Conservation (phyloP, 2,113 vertebrate genomes). For the Embiotoca jacksoni region DNA sequence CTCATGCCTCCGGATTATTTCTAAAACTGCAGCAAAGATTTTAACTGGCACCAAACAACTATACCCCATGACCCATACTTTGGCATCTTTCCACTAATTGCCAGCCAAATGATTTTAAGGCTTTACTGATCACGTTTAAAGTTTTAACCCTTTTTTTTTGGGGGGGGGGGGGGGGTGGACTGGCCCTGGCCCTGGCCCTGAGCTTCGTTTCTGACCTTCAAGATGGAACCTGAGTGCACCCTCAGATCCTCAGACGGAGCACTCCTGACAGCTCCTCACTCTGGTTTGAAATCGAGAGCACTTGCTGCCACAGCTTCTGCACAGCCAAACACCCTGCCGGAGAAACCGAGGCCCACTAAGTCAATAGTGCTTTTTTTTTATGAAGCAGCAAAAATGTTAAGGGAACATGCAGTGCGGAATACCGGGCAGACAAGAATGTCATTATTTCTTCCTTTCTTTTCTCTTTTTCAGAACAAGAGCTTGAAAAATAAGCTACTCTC, state of each 20-base stretch:
- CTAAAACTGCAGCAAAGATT: neutral
- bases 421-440: neutral
- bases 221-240: constrained; percentile 8
- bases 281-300: constrained; percentile 41
- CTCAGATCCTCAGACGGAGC: constrained; percentile 34
- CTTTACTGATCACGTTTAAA: constrained; percentile 45
- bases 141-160: neutral
- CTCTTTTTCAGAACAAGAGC: constrained; percentile 93
- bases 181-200: constrained; percentile 10
- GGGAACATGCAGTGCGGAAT: neutral
- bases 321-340: constrained; percentile 17
- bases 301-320: constrained; percentile 30
- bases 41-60: neutral
- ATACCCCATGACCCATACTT: neutral
- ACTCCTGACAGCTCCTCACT: constrained; percentile 38
- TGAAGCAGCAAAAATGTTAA: constrained; percentile 9
- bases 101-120: constrained; percentile 34
- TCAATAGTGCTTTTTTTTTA: constrained; percentile 18
- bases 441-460: constrained; percentile 40
- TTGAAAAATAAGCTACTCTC: constrained; percentile 97
- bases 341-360: constrained; percentile 11
- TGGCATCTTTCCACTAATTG: constrained; percentile 17
- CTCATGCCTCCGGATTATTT: neutral
- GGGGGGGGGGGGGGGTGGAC: neutral
- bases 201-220: constrained; percentile 46